A percentile compares a stretch with the other conserved stretches of the same genome.
Evolutionary conservation across 2,888 invertebrate genomes (phyloP).

Genomic region (Drosophila algonquin): DNA sequence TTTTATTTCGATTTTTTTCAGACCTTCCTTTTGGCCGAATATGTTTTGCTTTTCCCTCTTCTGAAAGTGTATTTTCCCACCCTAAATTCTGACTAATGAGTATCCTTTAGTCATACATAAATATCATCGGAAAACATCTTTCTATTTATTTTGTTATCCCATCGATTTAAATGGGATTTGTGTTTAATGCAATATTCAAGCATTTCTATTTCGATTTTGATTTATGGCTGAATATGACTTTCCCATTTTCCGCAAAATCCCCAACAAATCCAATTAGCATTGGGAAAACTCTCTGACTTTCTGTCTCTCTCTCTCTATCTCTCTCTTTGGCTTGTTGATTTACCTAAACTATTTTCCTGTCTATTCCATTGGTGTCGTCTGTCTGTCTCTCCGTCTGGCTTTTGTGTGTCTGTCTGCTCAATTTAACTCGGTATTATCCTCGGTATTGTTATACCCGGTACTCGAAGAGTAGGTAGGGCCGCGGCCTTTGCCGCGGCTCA

Average conservation of each 20-base stretch:
- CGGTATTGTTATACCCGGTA: neutral
- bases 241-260: neutral
- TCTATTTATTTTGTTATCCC: neutral
- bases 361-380: neutral
- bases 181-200: neutral
- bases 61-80: no score
- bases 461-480: no score
- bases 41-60: no score
- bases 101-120: neutral
- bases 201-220: neutral
- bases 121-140: neutral
- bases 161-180: neutral
- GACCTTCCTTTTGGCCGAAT: no score
- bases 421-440: conserved; percentile 49
- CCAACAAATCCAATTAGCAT: neutral
- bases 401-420: conserved; percentile 41
- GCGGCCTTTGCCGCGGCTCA: no score
- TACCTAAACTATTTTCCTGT: neutral
- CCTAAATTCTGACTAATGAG: neutral
- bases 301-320: neutral
- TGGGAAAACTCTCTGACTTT: neutral
- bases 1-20: no score
- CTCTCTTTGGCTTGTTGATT: neutral
- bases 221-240: neutral
- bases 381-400: neutral